These are phyloP conservation scores for Coptodon rendalli DNA, from an alignment of 2,113 vertebrate genomes.

Conservation along the genomic window DNA sequence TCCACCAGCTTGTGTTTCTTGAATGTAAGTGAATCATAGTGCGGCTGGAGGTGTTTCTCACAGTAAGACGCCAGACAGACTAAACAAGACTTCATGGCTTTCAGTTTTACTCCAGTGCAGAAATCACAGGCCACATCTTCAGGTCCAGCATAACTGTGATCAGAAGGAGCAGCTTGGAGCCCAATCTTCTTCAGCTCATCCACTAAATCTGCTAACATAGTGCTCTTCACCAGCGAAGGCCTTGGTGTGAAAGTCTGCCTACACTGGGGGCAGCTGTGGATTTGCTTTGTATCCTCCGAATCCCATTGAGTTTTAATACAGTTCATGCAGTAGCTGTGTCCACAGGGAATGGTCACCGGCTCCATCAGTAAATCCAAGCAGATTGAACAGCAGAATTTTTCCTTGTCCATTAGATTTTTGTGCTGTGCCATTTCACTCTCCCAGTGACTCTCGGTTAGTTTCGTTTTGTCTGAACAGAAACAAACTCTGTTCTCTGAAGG, in stretches of 20 bases:
- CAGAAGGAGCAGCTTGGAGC: background rate
- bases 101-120: background rate
- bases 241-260: background rate
- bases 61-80: background rate
- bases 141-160: background rate
- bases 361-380: background rate
- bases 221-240: background rate
- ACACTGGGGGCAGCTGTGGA: background rate
- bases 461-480: background rate
- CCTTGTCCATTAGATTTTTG: background rate
- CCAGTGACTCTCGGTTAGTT: background rate
- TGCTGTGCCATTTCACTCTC: background rate
- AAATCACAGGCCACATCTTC: background rate
- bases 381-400: background rate
- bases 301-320: background rate
- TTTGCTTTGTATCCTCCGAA: background rate
- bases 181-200: background rate
- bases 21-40: background rate
- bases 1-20: background rate
- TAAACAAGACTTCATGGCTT: background rate
- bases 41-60: background rate
- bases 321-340: background rate
- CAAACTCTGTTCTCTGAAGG: background rate
- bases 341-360: background rate
- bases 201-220: background rate